Evolutionary conservation across 2,888 invertebrate species (phyloP), one percentile per base, ranked within the genome.

Genomic region (Limenitis camilla): DNA sequence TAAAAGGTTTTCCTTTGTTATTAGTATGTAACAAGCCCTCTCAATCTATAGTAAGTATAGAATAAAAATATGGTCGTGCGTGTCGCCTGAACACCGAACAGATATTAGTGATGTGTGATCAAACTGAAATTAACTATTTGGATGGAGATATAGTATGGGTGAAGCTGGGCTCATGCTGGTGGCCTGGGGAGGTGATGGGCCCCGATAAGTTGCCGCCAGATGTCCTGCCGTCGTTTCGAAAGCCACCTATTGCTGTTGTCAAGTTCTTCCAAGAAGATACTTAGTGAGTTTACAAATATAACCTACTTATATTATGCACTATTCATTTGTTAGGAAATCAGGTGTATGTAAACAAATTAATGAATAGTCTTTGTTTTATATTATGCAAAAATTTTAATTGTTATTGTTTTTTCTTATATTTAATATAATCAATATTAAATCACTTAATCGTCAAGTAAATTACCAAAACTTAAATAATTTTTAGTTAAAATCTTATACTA

Each of bases 141-240:
- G 91, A 92, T 65, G 93, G 93, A 48, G 94, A 95, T 68, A 88
- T 95, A 66, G 95, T 95, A 59, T 96, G 95, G 95, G 94, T 95
- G 19, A 95, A 95, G 78, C 79, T 95, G 58, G 92, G 93, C 36
- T 89, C 91, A 38, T 91, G 91, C 67, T 96, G 95, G 94, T 96
- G 96, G 96, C 95, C 96, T 29, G 95, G 94, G 8, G 92, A 93
- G 76, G 94, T 95, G 55, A 89, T 90, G 41, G 89, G 89, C 58
- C 74, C 88, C 27, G 90, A 90, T 49, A 88, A 88, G 67, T 80
- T 94, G 51, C 92, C 93, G 28, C 90, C 91, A 62, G 93, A 93
- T 69, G 86, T 93, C 62, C 80, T 92, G 56, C 78, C 81, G 42
- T 90, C 91, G 49, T 89, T 92, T 68, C 88, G 90, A 67, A 93